phyloP scores from a whole-genome alignment of 37 sponge, comb jelly and placozoan species.

The Beroe forskalii region DNA sequence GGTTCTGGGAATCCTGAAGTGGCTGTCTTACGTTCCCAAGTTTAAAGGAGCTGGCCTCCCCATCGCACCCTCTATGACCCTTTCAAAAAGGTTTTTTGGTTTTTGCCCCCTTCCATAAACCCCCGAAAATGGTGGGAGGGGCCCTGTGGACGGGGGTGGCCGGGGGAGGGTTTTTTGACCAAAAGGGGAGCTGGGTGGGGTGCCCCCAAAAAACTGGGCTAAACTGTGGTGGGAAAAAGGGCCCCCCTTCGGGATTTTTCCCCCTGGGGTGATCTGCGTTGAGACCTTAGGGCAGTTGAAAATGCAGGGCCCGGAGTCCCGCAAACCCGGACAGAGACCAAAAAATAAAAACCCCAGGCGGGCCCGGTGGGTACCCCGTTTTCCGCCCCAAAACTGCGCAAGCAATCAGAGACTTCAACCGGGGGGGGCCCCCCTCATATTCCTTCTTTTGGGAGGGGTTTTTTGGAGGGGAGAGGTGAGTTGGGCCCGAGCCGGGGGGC shows the following conservation, averaged over 20 bases:
- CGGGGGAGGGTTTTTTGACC: constrained; percentile 93
- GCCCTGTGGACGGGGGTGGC: constrained; percentile 66
- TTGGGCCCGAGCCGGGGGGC: no score
- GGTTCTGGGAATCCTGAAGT: constrained; percentile 74
- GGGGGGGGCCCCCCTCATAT: constrained; percentile 87
- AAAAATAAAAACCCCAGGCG: constrained; percentile 82
- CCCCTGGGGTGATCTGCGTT: constrained; percentile 97
- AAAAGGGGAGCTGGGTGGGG: constrained; percentile 84
- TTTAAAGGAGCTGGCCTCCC: constrained; percentile 70
- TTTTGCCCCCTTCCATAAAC: constrained; percentile 89
- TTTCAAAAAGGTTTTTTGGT: no score
- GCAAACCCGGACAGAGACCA: constrained; percentile 89
- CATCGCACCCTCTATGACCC: constrained; percentile 66
- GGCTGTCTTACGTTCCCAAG: constrained; percentile 84
- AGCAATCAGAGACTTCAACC: constrained; percentile 86
- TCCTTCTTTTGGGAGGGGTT: no score
- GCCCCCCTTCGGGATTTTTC: constrained; percentile 92
- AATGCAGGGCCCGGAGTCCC: no score
- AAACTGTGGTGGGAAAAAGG: constrained; percentile 91
- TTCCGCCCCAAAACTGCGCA: constrained; percentile 99
- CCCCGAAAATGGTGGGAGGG: constrained; percentile 85
- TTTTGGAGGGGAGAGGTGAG: constrained; percentile 98
- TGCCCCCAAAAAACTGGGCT: constrained; percentile 86
- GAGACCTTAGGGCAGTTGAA: no score
- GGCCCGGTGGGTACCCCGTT: constrained; percentile 97